phyloP scores from a whole-genome alignment of 2,797 vertebrate species.

The Muscicapa comitata region DNA sequence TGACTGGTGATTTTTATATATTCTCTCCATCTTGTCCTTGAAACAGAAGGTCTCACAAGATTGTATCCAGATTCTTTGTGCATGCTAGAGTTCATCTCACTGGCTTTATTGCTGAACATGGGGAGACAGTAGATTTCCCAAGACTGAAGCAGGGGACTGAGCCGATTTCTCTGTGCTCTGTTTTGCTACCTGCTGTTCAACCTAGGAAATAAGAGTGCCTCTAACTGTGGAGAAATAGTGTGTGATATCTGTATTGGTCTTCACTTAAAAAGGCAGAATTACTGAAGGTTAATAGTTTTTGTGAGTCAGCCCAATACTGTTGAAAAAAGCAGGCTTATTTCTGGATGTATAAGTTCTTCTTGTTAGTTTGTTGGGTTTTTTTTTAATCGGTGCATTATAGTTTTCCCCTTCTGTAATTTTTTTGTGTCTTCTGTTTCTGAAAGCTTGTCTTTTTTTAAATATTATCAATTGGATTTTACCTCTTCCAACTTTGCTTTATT shows the following conservation, averaged over 20 bases:
- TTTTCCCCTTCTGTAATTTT: background rate
- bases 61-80: background rate
- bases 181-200: background rate
- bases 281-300: background rate
- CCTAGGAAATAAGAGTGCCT: background rate
- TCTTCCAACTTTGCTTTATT: background rate
- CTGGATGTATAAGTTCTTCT: background rate
- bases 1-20: background rate
- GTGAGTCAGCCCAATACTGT: background rate
- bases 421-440: background rate
- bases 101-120: background rate
- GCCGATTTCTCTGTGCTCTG: background rate
- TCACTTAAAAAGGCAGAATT: background rate
- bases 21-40: background rate
- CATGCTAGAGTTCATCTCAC: background rate
- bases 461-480: background rate
- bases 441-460: background rate
- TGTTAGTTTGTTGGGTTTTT: background rate
- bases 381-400: background rate
- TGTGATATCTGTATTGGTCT: background rate
- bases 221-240: background rate
- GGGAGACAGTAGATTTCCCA: background rate
- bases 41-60: background rate
- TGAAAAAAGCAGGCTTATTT: background rate
- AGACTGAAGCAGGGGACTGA: background rate